Evolutionary conservation across 1,140 invertebrate genomes (phyloP).

Genomic region (Saxidomus purpurata): DNA sequence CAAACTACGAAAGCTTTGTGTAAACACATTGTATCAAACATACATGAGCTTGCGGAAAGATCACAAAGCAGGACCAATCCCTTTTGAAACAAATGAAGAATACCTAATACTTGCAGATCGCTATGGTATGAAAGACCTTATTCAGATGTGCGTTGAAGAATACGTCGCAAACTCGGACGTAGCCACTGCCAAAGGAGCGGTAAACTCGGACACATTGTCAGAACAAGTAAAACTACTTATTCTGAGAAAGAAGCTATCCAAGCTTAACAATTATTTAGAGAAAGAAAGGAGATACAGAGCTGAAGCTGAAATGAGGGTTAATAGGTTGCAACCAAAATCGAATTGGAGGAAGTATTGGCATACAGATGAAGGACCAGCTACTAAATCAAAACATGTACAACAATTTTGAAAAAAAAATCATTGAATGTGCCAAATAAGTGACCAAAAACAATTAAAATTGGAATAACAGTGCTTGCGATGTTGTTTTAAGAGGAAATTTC

Average conservation of each 20-base stretch:
- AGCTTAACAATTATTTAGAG: slow-evolving; percentile 36
- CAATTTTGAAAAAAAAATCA: background rate
- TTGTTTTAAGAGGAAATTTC: too few relatives aligned
- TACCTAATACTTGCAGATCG: slow-evolving; percentile 46
- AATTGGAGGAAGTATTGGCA: slow-evolving; percentile 58
- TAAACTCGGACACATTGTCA: slow-evolving; percentile 39
- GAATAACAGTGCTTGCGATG: too few relatives aligned
- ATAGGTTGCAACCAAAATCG: slow-evolving; percentile 8
- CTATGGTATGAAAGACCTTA: background rate
- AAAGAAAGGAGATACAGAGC: slow-evolving; percentile 48
- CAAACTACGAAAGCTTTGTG: slow-evolving; percentile 27
- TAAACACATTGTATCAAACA: background rate
- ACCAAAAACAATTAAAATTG: too few relatives aligned
- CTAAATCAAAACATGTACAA: background rate
- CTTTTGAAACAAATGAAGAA: slow-evolving; percentile 24
- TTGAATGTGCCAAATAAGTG: too few relatives aligned
- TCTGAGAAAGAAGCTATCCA: slow-evolving; percentile 45
- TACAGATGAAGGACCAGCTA: background rate
- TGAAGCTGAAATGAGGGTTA: slow-evolving; percentile 26
- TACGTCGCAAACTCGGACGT: slow-evolving; percentile 37
- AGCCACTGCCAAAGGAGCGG: background rate
- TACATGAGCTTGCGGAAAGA: slow-evolving; percentile 40
- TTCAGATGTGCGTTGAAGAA: slow-evolving; percentile 46
- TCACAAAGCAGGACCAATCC: slow-evolving; percentile 6
- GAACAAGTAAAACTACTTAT: slow-evolving; percentile 55